A percentile compares a stretch with the other conserved stretches of the same genome.
Evolutionary conservation across 2,888 invertebrate genomes (phyloP).

Genomic region (Pammene aurita): DNA sequence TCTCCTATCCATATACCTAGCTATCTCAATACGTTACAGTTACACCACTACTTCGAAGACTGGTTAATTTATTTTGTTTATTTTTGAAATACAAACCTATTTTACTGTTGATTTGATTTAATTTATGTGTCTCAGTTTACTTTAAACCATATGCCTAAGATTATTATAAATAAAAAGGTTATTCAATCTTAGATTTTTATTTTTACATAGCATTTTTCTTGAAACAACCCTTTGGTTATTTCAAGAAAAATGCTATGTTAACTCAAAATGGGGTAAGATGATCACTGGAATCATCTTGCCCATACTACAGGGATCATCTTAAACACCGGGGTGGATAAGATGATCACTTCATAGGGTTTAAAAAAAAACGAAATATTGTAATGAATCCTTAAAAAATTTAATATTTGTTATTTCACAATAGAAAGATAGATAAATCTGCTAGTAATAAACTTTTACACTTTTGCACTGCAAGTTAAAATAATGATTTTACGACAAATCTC

Average conservation of each 20-base stretch:
- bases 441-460: background rate
- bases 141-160: background rate
- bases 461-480: background rate
- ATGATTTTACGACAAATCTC: no score
- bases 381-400: slow-evolving; percentile 12
- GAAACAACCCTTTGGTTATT: no score
- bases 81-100: background rate
- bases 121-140: background rate
- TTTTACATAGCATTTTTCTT: background rate
- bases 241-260: background rate
- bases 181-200: background rate
- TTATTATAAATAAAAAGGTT: background rate
- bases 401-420: background rate
- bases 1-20: no score
- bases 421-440: background rate
- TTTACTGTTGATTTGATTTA: background rate
- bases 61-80: background rate
- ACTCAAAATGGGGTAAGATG: background rate
- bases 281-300: background rate
- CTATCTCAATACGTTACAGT: no score
- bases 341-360: no score
- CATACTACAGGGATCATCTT: background rate
- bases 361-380: slow-evolving; percentile 19
- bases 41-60: background rate
- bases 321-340: slow-evolving; percentile 18